Evolutionary conservation across 2,797 vertebrate genomes (phyloP).

Genomic region (Ispidina picta): DNA sequence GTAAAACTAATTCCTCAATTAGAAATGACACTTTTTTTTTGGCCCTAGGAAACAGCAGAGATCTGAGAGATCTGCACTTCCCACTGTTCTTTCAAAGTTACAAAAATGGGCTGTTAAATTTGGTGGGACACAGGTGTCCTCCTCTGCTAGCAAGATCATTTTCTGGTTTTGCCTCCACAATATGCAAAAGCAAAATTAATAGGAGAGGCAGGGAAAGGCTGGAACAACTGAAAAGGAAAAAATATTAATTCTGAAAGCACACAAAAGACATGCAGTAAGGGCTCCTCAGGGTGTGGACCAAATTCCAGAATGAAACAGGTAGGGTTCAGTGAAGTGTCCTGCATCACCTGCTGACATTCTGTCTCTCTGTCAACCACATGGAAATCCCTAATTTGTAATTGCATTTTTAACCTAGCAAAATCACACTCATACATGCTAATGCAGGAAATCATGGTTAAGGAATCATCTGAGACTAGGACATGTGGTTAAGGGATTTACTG

Average conservation of each 20-base stretch:
- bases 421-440: not conserved
- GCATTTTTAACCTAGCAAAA: not conserved
- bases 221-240: not conserved
- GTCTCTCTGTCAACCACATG: not conserved
- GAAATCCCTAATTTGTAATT: not conserved
- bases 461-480: not conserved
- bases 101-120: not conserved
- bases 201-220: not conserved
- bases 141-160: not conserved
- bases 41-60: not conserved
- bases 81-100: not conserved
- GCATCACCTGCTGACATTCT: not conserved
- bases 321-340: not conserved
- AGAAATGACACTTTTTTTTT: not conserved
- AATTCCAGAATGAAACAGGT: accelerated
- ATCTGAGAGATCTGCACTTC: not conserved
- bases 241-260: not conserved
- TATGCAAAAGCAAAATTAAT: not conserved
- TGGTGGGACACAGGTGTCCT: not conserved
- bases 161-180: not conserved
- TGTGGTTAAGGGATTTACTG: not conserved
- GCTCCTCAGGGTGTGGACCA: not conserved
- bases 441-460: not conserved
- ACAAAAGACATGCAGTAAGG: not conserved
- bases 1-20: not conserved